These are phyloP conservation scores for Cremastobaeus sp. DNA, from an alignment of 2,888 invertebrate species.

Conservation along the genomic window DNA sequence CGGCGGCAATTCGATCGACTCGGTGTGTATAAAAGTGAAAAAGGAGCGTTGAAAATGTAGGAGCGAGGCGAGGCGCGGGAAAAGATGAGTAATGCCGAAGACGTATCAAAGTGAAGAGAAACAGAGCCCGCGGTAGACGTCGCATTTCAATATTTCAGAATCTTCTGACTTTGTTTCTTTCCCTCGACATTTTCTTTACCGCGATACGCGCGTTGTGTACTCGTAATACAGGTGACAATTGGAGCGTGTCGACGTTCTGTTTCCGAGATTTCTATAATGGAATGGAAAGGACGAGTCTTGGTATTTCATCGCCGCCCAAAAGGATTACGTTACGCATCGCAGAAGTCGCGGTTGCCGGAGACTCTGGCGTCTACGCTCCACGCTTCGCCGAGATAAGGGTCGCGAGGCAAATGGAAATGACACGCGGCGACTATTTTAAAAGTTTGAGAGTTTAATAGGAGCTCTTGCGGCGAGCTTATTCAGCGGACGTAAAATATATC, in stretches of 20 bases:
- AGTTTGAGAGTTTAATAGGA: constrained; percentile 56
- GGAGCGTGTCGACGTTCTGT: constrained; percentile 69
- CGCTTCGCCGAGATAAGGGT: constrained; percentile 45
- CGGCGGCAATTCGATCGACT: constrained; percentile 66
- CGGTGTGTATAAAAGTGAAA: constrained; percentile 40
- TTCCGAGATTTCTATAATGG: constrained; percentile 69
- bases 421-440: constrained; percentile 55
- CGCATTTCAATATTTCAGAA: constrained; percentile 74
- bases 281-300: constrained; percentile 66
- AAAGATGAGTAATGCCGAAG: constrained; percentile 52
- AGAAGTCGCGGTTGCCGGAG: constrained; percentile 56
- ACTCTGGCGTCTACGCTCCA: constrained; percentile 38
- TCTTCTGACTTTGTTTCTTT: constrained; percentile 60
- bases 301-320: constrained; percentile 59
- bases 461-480: constrained; percentile 36
- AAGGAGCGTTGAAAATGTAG: constrained; percentile 31
- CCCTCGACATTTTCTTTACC: constrained; percentile 59
- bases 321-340: constrained; percentile 67
- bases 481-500: constrained; percentile 52
- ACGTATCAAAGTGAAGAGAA: constrained; percentile 54
- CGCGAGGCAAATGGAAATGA: constrained; percentile 51
- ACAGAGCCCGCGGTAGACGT: constrained; percentile 62
- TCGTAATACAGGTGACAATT: constrained; percentile 71
- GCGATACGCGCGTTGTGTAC: constrained; percentile 46
- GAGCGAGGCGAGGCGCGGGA: constrained; percentile 27